Evolutionary conservation across 2,888 invertebrate species (phyloP).

Genomic region (Drosophila recens): DNA sequence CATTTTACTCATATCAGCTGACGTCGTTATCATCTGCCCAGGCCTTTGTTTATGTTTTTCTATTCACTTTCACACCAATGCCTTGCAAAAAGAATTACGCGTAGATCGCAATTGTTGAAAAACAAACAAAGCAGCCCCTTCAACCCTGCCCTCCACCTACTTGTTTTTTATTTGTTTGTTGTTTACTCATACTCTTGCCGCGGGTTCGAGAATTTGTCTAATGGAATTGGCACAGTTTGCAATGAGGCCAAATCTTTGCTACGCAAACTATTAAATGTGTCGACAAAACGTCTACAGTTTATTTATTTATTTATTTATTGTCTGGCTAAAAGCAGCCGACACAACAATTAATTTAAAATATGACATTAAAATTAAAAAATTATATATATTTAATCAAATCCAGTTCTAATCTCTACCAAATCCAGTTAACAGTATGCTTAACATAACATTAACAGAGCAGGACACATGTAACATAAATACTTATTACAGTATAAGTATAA

Average conservation of each 20-base stretch:
- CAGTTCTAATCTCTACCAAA: not conserved
- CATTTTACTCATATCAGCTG: conserved; percentile 64
- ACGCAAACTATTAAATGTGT: conserved; percentile 2
- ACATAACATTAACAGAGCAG: not conserved
- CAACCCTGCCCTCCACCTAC: not conserved
- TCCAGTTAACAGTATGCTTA: not conserved
- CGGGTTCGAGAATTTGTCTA: conserved; percentile 4
- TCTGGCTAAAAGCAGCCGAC: no score
- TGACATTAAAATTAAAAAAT: no score
- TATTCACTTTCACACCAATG: conserved; percentile 10
- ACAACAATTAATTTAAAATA: no score
- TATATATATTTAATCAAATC: no score
- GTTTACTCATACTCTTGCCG: conserved; percentile 36
- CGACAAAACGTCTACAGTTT: not conserved
- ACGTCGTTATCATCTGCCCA: conserved; percentile 48
- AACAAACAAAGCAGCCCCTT: conserved; percentile 58
- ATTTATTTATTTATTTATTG: no score
- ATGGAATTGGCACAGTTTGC: conserved; percentile 17
- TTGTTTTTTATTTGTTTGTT: conserved; percentile 32
- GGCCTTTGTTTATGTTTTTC: conserved; percentile 63
- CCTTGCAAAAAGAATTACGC: conserved; percentile 60
- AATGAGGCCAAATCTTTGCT: conserved; percentile 31
- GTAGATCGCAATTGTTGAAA: conserved; percentile 51
- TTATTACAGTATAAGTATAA: no score
- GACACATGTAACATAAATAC: not conserved